Percentiles rank a stretch among this genome's conserved stretches.
Conservation (phyloP, 2,113 vertebrate genomes). For the Parotia lawesii region DNA sequence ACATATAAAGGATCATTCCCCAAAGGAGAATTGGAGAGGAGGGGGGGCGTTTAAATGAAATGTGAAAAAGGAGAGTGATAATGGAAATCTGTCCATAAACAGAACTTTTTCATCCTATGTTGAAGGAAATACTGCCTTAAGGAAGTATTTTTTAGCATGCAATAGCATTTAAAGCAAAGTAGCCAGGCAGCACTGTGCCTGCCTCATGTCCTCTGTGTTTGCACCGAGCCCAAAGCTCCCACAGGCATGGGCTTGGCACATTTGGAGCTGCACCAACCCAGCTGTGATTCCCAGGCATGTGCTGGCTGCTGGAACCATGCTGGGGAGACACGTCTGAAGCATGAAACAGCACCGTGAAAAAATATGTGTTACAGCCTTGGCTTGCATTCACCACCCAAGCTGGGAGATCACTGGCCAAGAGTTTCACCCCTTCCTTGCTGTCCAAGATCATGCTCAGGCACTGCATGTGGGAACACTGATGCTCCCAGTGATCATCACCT, state of each 20-base stretch:
- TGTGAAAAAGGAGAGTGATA: background rate
- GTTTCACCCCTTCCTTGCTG: background rate
- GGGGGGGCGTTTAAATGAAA: background rate
- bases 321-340: fast-evolving
- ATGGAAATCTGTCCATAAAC: background rate
- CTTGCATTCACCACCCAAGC: background rate
- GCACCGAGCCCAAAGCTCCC: background rate
- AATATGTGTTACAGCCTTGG: background rate
- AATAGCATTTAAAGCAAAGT: background rate
- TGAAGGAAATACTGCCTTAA: background rate
- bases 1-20: background rate
- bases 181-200: background rate
- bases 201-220: background rate
- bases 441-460: fast-evolving
- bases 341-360: background rate
- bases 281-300: background rate
- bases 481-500: background rate
- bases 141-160: background rate
- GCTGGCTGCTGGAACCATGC: background rate
- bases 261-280: background rate
- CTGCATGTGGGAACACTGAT: background rate
- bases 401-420: background rate
- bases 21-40: background rate
- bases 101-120: background rate
- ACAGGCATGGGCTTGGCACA: fast-evolving